Conservation (phyloP, 1,140 invertebrate species). For the Nephotettix cincticeps region DNA sequence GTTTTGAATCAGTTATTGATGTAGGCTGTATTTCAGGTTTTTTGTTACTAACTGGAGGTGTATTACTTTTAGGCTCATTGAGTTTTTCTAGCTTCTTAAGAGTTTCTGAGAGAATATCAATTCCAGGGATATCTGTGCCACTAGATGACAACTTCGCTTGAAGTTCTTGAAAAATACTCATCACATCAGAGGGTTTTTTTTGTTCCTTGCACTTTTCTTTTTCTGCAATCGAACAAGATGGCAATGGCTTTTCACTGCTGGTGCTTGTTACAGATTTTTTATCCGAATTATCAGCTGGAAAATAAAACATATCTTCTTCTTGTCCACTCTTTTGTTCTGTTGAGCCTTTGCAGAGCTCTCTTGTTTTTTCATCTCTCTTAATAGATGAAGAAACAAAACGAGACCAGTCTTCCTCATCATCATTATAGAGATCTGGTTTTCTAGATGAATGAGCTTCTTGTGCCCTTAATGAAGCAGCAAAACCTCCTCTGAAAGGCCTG, state of each 20-base stretch:
- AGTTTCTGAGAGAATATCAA: conserved; percentile 6
- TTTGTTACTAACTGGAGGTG: not conserved
- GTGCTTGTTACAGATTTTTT: not conserved
- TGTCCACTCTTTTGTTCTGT: not conserved
- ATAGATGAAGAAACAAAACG: not conserved
- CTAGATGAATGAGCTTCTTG: not conserved
- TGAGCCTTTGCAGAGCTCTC: not conserved
- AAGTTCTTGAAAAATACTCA: conserved; percentile 2
- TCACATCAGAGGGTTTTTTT: not conserved
- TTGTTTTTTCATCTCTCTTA: not conserved
- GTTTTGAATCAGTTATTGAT: too few species aligned
- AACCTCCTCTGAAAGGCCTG: not conserved
- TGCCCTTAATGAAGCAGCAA: not conserved
- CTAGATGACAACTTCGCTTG: not conserved
- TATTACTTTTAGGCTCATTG: not conserved
- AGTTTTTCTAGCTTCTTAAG: not conserved
- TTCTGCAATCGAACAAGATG: not conserved
- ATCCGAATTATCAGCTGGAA: not conserved
- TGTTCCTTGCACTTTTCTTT: not conserved
- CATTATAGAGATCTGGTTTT: not conserved
- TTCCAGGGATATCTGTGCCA: not conserved
- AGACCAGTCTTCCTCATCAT: conserved; percentile 12
- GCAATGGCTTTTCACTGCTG: not conserved
- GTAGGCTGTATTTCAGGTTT: too few species aligned
- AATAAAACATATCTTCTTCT: conserved; percentile 13